Evolutionary conservation across 2,888 invertebrate species (phyloP), one percentile per base, ranked within the genome.

Genomic region (Pasiphila rectangulata): DNA sequence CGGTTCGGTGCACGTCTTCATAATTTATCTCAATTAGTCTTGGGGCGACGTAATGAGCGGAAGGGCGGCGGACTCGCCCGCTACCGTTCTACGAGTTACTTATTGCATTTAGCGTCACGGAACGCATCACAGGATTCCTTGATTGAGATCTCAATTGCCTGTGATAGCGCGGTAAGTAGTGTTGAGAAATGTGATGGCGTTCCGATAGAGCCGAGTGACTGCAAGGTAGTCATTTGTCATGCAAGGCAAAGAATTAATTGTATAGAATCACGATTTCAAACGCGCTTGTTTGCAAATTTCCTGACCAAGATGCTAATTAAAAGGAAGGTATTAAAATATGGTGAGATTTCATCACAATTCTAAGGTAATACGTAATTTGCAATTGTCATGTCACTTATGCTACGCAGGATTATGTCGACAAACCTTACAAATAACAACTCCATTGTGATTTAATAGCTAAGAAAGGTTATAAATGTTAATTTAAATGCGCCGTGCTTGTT

Each of bases 21-120:
- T 84, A 82, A 83, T 86, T 84, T 83, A 83, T 86, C 84, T 83
- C 85, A 85, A 86, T 86, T 86, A 86, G 84, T 78, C 76, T 70
- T 57, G 64, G 62, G 30, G 45, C 45, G 48, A 61, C 67, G 69
- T 86, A 86, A 86, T 82, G 81, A 84, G 82, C 78, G 81, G 82
- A 83, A 82, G 83, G 78, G 75, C 70, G 76, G 70, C 67, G 58
- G 68, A 61, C 62, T 36, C 4, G 34, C 54, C 39, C 25, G 57
- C 66, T 61, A 54, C 65, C 55, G 63, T 56, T 46, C 39, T 39
- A 37, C 35, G 45, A 42, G 35, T 38, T 36, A 15, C 36, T 32
- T 45, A 42, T 45, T 57, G 59, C 60, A 55, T 55, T 61, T 56
- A 56, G 55, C 51, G 58, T 51, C 51, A 63, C 55, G 52, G 52